A percentile compares a stretch with the other conserved stretches of the same genome.
These are phyloP conservation scores for Atta cephalotes DNA, from an alignment of 1,140 invertebrate genomes.

Conservation along the genomic window DNA sequence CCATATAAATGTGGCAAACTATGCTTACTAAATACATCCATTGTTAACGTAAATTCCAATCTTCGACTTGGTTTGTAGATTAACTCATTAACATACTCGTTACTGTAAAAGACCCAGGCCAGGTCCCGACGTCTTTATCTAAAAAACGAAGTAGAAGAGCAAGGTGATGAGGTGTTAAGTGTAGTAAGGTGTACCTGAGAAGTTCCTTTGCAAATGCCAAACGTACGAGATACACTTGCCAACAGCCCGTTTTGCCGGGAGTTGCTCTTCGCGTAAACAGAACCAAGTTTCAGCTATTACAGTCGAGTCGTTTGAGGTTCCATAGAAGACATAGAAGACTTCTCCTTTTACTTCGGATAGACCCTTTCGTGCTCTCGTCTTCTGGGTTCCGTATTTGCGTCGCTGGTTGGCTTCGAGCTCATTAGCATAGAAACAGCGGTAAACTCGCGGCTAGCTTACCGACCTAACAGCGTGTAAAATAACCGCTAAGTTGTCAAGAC, in stretches of 20 bases:
- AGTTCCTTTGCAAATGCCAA: slow-evolving; percentile 45
- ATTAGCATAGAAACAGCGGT: slow-evolving; percentile 86
- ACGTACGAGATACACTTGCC: slow-evolving; percentile 48
- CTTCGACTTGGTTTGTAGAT: neutral
- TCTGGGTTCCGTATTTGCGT: slow-evolving; percentile 25
- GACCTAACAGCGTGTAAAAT: slow-evolving; percentile 87
- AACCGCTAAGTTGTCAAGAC: slow-evolving; percentile 87
- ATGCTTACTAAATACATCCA: neutral
- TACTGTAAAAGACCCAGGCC: neutral
- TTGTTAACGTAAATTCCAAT: neutral
- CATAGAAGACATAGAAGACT: neutral
- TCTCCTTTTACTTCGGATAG: neutral
- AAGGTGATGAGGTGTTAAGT: slow-evolving; percentile 6
- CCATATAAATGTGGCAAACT: neutral
- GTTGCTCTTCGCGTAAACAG: slow-evolving; percentile 41
- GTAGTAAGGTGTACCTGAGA: neutral
- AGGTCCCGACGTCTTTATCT: neutral
- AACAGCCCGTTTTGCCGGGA: slow-evolving; percentile 61
- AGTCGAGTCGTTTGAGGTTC: slow-evolving; percentile 53
- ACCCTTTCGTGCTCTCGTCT: slow-evolving; percentile 18
- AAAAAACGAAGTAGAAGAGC: neutral
- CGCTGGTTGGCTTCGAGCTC: slow-evolving; percentile 69
- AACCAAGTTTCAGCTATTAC: slow-evolving; percentile 61
- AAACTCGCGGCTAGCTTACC: slow-evolving; percentile 84
- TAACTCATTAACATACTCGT: slow-evolving; percentile 15